Percentiles rank a stretch among this genome's conserved stretches.
Evolutionary conservation across 2,797 vertebrate genomes (phyloP).

Genomic region (Argyrosomus regius): DNA sequence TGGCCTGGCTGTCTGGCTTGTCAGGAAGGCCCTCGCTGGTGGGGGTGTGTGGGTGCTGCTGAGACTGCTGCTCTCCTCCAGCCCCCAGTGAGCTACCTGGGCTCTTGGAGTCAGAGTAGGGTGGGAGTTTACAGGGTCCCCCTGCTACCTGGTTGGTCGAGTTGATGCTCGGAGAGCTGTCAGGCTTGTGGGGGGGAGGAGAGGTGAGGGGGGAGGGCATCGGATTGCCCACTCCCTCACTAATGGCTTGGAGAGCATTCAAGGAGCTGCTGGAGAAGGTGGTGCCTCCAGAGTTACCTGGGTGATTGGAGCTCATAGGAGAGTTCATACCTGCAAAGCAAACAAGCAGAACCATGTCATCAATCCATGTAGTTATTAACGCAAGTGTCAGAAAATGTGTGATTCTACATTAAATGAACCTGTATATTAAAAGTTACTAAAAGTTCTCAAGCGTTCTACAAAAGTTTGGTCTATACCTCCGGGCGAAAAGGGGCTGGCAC

Average conservation of each 20-base stretch:
- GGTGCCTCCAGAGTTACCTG: slow-evolving; percentile 78
- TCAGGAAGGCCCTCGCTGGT: slow-evolving; percentile 90
- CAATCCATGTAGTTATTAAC: not conserved
- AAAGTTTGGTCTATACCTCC: slow-evolving; percentile 86
- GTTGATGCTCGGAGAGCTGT: slow-evolving; percentile 93
- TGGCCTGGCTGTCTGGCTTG: slow-evolving; percentile 90
- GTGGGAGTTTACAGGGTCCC: slow-evolving; percentile 72
- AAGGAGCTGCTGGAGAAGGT: slow-evolving; percentile 97
- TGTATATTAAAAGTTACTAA: not conserved
- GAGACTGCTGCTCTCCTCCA: slow-evolving; percentile 76
- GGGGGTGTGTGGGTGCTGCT: slow-evolving; percentile 82
- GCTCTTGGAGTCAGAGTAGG: slow-evolving; percentile 90
- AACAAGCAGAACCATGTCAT: slow-evolving; percentile 9
- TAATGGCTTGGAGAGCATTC: slow-evolving; percentile 98
- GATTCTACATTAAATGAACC: not conserved
- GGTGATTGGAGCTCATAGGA: slow-evolving; percentile 91
- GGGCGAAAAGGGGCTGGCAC: slow-evolving; percentile 94
- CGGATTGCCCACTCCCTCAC: slow-evolving; percentile 96
- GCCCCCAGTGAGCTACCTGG: slow-evolving; percentile 88
- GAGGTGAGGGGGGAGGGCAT: slow-evolving; percentile 93
- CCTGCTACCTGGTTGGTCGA: slow-evolving; percentile 79
- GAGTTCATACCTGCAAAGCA: slow-evolving; percentile 90
- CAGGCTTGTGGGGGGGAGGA: slow-evolving; percentile 90
- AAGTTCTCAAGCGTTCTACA: not conserved
- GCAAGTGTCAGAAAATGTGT: not conserved